phyloP scores from a whole-genome alignment of 2,797 vertebrate species.

The Gambusia yucatana region DNA sequence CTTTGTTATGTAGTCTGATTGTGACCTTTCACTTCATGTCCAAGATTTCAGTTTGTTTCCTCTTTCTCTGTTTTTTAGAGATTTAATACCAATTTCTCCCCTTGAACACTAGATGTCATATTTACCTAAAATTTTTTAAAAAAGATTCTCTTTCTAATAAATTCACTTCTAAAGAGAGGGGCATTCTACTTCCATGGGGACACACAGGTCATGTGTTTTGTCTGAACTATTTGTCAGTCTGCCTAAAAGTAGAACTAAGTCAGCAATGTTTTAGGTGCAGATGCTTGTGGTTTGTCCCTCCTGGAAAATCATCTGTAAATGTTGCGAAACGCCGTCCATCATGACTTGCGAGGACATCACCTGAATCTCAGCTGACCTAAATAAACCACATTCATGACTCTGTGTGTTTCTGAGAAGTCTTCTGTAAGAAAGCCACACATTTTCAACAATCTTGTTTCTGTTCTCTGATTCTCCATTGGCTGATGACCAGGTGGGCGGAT shows the following conservation, averaged over 20 bases:
- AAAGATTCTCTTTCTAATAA: not conserved
- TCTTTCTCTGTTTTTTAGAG: not conserved
- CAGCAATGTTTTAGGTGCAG: not conserved
- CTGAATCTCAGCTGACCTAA: conserved; percentile 48
- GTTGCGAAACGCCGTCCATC: conserved; percentile 24
- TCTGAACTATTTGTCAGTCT: not conserved
- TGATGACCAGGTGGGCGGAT: conserved; percentile 65
- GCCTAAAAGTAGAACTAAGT: not conserved
- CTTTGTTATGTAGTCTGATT: not conserved
- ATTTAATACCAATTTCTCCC: not conserved
- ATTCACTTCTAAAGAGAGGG: not conserved
- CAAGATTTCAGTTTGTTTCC: not conserved
- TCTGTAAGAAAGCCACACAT: conserved; percentile 51
- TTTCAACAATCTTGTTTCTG: conserved; percentile 61
- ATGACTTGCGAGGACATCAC: conserved; percentile 14
- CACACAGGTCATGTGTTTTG: not conserved
- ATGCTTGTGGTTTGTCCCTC: conserved; percentile 15
- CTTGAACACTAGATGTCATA: not conserved
- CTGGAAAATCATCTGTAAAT: not conserved
- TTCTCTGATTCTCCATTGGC: conserved; percentile 70
- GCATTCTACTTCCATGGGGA: not conserved
- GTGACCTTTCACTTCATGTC: not conserved
- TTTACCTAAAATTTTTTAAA: not conserved
- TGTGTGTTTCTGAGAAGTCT: not conserved
- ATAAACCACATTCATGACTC: conserved; percentile 28